phyloP scores from a whole-genome alignment of 2,888 invertebrate species.

The Ernsta delagoae region DNA sequence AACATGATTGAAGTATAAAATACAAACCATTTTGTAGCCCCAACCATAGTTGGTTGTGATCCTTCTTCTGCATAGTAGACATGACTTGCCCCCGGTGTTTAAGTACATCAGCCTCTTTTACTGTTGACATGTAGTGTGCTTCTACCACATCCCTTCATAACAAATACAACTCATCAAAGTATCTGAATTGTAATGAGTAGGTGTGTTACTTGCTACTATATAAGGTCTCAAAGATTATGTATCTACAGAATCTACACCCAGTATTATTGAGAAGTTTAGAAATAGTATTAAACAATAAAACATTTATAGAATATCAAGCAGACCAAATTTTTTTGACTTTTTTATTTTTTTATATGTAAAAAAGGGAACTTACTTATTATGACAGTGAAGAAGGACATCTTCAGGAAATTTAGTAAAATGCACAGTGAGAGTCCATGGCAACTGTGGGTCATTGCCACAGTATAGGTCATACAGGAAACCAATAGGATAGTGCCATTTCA shows the following conservation, averaged over 20 bases:
- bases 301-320: too few species aligned
- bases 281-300: too few species aligned
- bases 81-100: conserved; percentile 97
- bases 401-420: conserved; percentile 98
- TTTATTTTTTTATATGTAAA: too few species aligned
- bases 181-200: not conserved
- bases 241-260: too few species aligned
- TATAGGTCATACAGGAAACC: conserved; percentile 96
- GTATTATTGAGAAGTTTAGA: too few species aligned
- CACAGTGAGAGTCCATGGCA: conserved; percentile 97
- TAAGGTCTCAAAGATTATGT: not conserved
- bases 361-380: conserved; percentile 65
- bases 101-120: conserved; percentile 99
- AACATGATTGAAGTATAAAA: not conserved
- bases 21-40: conserved; percentile 93
- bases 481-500: conserved; percentile 95
- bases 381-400: conserved; percentile 93
- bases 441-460: conserved; percentile 87
- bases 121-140: conserved; percentile 96
- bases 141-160: conserved; percentile 93
- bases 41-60: conserved; percentile 98
- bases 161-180: not conserved
- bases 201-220: too few species aligned
- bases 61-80: conserved; percentile 97
- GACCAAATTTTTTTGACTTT: too few species aligned